Base-by-base conservation (phyloP, 1,140 invertebrate species). In the Philopotamus ludificatus region DNA sequence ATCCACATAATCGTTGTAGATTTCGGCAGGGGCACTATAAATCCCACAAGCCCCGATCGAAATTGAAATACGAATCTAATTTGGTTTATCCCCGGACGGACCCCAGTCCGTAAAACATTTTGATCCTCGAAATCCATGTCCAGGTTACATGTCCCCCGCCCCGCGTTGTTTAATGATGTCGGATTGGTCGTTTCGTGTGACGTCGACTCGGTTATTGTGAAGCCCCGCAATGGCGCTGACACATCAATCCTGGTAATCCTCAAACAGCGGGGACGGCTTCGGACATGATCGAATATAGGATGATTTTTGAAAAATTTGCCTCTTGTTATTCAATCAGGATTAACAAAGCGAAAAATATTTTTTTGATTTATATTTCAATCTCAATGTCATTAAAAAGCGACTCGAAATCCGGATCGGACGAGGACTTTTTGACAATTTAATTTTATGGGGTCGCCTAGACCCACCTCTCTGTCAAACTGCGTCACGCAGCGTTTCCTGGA, bases 231-330 rank as follows among this genome's bases (percentile, higher is more conserved):
- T 57, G 22, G 22, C 51, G 39, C 25, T 51, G 49, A 55, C 58
- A 41, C 45, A 66, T 66, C 65, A 66, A 61, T 62, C 65, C 45
- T 26, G 42, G 57, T 66, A 66, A 66, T 66, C 65, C 50, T 23
- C 26, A 49, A 50, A 28, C 54, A n/a, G n/a, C n/a, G 64, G 34
- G n/a, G 41, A 22, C 55, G 34, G n/a, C 26, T 28, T 21, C 34
- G 23, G 12, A 53, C 61, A 39, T 42, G 47, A 63, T 63, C 47
- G 39, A 63, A 42, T 45, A 44, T 42, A 47, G 20, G 16, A 15
- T 47, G n/a, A 20, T 15, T 41, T 41, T 34, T 34, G 28, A 34
- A 34, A 34, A 34, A 34, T 34, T 34, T 34, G 28, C 28, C 4
- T 34, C 12, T 34, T 34, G n/a, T n/a, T n/a, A n/a, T n/a, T n/a